These are phyloP conservation scores for Oreochromis spilurus DNA, from an alignment of 2,113 vertebrate genomes.

Conservation along the genomic window DNA sequence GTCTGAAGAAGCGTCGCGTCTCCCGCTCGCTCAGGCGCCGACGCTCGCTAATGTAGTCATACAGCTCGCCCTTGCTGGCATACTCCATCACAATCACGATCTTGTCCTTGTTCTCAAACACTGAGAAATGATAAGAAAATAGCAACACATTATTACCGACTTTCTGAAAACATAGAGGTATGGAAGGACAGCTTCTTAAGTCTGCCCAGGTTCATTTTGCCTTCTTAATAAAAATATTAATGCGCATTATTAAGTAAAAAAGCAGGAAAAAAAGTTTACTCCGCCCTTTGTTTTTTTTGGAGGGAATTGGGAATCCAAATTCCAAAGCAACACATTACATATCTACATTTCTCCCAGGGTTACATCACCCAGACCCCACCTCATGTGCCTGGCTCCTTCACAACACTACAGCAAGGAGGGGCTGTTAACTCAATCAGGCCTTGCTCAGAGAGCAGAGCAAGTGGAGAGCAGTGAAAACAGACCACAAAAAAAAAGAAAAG, in stretches of 20 bases:
- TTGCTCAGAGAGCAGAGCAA: constrained; percentile 17
- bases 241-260: not conserved
- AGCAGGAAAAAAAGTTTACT: not conserved
- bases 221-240: not conserved
- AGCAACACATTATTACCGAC: not conserved
- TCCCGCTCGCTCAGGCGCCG: constrained; percentile 87
- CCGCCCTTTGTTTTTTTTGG: constrained; percentile 9
- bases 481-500: not conserved
- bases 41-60: constrained; percentile 96
- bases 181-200: not conserved
- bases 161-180: not conserved
- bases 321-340: constrained; percentile 17
- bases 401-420: constrained; percentile 51
- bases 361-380: constrained; percentile 62
- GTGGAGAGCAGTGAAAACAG: constrained; percentile 9
- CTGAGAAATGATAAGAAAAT: constrained; percentile 64
- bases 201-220: not conserved
- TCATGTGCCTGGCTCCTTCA: constrained; percentile 33
- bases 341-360: constrained; percentile 35
- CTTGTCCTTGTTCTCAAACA: constrained; percentile 99
- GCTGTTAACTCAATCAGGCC: constrained; percentile 51
- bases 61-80: constrained; percentile 95
- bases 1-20: constrained; percentile 94
- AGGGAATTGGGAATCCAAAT: constrained; percentile 5
- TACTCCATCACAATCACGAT: constrained; percentile 97